A percentile compares a stretch with the other conserved stretches of the same genome.
These are phyloP conservation scores for Lutjanus campechanus DNA, from an alignment of 2,797 vertebrate species.

Conservation along the genomic window DNA sequence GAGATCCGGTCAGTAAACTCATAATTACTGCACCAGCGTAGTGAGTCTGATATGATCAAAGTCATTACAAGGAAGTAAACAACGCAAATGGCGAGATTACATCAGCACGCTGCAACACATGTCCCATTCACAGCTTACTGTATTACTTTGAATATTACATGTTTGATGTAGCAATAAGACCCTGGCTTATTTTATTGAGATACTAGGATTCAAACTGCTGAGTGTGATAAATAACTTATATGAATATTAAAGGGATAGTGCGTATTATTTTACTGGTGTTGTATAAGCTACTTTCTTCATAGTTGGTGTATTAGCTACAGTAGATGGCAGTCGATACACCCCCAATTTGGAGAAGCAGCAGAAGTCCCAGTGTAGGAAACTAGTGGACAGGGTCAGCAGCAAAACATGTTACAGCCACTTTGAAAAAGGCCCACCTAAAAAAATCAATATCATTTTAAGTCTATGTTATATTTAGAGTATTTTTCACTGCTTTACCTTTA, in stretches of 20 bases:
- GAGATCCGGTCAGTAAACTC: conserved; percentile 89
- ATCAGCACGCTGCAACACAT: not conserved
- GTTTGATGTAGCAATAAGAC: not conserved
- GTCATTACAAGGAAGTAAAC: conserved; percentile 41
- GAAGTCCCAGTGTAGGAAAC: too few species aligned
- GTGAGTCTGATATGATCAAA: conserved; percentile 30
- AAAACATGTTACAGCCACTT: too few species aligned
- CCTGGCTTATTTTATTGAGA: conserved; percentile 11
- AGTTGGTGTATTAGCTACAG: too few species aligned
- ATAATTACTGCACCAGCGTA: conserved; percentile 11
- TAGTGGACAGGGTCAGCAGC: too few species aligned
- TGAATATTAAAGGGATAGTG: not conserved
- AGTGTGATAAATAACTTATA: not conserved
- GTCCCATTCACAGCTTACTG: not conserved
- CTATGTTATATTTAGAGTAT: too few species aligned
- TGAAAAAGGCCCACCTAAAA: too few species aligned
- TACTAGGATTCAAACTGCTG: not conserved
- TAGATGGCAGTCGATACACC: too few species aligned
- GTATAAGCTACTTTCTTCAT: too few species aligned
- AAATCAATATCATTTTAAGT: too few species aligned
- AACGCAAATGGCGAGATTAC: conserved; percentile 28
- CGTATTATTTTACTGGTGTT: too few species aligned
- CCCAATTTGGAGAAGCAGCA: too few species aligned
- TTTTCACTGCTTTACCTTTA: too few species aligned
- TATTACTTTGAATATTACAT: not conserved